phyloP scores from a whole-genome alignment of 35 echinoderm and acorn worm species.

The Amphiura filiformis region DNA sequence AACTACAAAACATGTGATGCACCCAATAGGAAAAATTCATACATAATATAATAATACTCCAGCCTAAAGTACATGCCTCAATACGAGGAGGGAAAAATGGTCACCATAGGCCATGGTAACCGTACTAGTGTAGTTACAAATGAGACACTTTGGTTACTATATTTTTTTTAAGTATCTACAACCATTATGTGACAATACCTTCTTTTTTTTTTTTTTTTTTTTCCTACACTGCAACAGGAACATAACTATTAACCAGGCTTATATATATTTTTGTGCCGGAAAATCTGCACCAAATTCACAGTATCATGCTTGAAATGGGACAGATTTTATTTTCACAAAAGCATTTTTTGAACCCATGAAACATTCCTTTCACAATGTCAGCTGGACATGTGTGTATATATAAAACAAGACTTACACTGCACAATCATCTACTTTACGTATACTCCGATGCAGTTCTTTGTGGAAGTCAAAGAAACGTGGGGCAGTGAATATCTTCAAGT shows the following conservation, averaged over 20 bases:
- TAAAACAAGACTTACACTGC: too few species aligned
- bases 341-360: too few species aligned
- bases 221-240: too few species aligned
- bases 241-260: too few species aligned
- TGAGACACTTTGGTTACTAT: constrained; percentile 10
- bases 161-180: constrained; percentile 2
- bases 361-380: too few species aligned
- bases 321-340: too few species aligned
- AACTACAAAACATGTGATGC: constrained; percentile 14
- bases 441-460: not conserved
- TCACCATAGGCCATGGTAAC: not conserved
- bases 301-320: too few species aligned
- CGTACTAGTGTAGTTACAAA: not conserved
- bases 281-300: too few species aligned
- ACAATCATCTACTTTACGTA: too few species aligned
- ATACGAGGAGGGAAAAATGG: not conserved
- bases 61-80: constrained; percentile 11
- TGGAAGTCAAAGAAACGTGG: not conserved
- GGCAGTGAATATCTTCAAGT: not conserved
- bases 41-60: constrained; percentile 5
- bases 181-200: not conserved
- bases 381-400: too few species aligned
- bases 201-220: too few species aligned
- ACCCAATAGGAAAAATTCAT: not conserved
- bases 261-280: too few species aligned